Evolutionary conservation across 2,113 vertebrate genomes (phyloP), one percentile per base, ranked within the genome.

Genomic region (Danionella cerebrum): DNA sequence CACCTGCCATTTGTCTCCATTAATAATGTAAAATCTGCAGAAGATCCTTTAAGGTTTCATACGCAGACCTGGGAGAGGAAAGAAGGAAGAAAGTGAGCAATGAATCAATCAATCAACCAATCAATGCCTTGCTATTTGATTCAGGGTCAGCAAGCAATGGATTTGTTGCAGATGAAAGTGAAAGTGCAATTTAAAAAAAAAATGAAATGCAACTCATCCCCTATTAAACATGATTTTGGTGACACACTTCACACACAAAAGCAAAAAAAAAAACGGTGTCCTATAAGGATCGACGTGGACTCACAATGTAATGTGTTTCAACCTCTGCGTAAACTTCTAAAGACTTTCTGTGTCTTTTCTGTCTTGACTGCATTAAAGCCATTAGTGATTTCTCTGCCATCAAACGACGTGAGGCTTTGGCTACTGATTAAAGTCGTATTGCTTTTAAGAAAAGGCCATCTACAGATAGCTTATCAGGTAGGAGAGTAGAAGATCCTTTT

Each of bases 381-480:
- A 55, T 67, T 67, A 57, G 52, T 35, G 50, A 41, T 55, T n/a
- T 39, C 25, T 55, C 22, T 39, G 42, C 42, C 27, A 16, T 39
- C 42, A 47, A 60, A 70, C 66, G 33, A 52, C 57, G 6, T 29
- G 10, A 33, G 42, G 36, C 57, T 48, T 48, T 36, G 18, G 44
- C 29, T 16, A 44, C 58, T 44, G 58, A 64, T 48, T 47, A 64
- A 64, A 64, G 59, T 64, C 7, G 60, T 25, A 25, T 29, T 16
- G 44, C 59, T 65, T 74, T 65, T 71, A 62, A 22, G 0, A 19
- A n/a, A 14, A n/a, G 63, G 47, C 67, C 39, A 70, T 52, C 63
- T 62, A 48, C 16, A 29, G 62, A 66, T 60, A 33, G 50, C 31
- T 33, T 25, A 48, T 57, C 16, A 21, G 36, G 47, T 58, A 25